phyloP scores from a whole-genome alignment of 2,797 vertebrate genomes.

The Cynodonichthys magdalenae region DNA sequence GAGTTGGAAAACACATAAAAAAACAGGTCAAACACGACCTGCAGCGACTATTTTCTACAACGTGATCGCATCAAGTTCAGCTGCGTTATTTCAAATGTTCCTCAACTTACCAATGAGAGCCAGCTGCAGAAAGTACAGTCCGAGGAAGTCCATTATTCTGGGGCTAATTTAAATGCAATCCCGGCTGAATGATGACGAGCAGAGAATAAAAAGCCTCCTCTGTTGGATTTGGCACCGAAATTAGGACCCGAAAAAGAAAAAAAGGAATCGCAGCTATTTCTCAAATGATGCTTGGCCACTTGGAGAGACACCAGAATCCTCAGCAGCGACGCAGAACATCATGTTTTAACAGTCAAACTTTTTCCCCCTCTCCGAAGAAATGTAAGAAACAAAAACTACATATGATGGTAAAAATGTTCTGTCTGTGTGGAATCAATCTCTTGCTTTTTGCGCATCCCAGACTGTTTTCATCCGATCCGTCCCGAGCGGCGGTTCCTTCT shows the following conservation, averaged over 20 bases:
- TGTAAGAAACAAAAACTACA: background rate
- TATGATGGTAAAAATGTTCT: background rate
- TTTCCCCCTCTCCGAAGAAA: conserved; percentile 18
- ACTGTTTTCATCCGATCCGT: conserved; percentile 33
- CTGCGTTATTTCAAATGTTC: conserved; percentile 14
- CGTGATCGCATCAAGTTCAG: conserved; percentile 24
- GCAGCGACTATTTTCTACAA: conserved; percentile 15
- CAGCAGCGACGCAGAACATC: conserved; percentile 52
- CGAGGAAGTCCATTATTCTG: conserved; percentile 69
- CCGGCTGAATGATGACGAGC: conserved; percentile 41
- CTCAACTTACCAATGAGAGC: conserved; percentile 74
- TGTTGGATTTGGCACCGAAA: conserved; percentile 47
- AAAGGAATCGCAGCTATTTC: conserved; percentile 57
- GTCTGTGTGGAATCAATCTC: conserved; percentile 20
- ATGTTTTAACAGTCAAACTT: conserved; percentile 68
- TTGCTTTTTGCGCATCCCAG: conserved; percentile 43
- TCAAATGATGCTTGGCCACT: conserved; percentile 59
- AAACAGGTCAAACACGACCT: conserved; percentile 3
- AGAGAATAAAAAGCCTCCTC: conserved; percentile 46
- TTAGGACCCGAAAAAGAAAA: conserved; percentile 1
- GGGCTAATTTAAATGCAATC: conserved; percentile 61
- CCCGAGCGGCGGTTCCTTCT: conserved; percentile 45
- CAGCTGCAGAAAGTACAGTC: conserved; percentile 76
- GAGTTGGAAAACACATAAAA: background rate
- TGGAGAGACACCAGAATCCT: conserved; percentile 59